Evolutionary conservation across 2,797 vertebrate species (phyloP).

Genomic region (Corythornis leucogaster): DNA sequence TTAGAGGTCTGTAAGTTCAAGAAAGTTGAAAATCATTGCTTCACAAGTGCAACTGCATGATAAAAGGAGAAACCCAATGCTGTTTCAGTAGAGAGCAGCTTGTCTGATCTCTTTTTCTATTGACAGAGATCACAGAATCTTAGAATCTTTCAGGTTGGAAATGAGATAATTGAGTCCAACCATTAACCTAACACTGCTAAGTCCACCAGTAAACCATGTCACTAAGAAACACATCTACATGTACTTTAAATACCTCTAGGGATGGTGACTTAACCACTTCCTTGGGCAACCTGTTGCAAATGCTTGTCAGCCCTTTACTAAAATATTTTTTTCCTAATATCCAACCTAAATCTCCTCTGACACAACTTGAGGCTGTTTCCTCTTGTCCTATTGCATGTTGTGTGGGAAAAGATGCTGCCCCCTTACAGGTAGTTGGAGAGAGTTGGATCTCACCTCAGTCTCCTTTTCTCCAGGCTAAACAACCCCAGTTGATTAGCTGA

Average conservation of each 20-base stretch:
- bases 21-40: neutral
- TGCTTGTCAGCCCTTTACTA: neutral
- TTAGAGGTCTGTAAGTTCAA: neutral
- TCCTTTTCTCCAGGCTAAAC: neutral
- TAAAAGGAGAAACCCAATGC: neutral
- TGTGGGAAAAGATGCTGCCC: too few species aligned
- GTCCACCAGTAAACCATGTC: neutral
- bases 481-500: neutral
- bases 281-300: neutral
- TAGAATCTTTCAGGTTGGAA: neutral
- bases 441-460: too few species aligned
- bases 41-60: neutral
- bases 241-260: neutral
- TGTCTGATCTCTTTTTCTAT: neutral
- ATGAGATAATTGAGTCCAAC: neutral
- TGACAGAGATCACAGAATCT: neutral
- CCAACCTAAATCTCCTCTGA: neutral
- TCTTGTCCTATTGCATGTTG: neutral
- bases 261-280: neutral
- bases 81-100: neutral
- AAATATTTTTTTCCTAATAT: neutral
- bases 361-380: fast-evolving
- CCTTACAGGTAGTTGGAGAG: too few species aligned
- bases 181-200: neutral
- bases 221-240: fast-evolving